Conservation (phyloP, 2,797 vertebrate species). For the Falco peregrinus region DNA sequence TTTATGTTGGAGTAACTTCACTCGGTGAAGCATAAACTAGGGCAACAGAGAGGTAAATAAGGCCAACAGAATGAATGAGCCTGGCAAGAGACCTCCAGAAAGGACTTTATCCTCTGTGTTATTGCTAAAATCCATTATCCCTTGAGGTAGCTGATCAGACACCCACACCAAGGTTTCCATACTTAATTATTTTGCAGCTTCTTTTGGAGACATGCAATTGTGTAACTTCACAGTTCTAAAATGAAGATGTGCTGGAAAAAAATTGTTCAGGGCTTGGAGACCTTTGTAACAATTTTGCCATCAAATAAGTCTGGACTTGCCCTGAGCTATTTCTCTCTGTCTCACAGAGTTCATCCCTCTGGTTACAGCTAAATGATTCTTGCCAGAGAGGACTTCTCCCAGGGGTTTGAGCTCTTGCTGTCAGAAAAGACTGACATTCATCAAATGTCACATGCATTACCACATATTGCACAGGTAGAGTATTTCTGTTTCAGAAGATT, state of each 20-base stretch:
- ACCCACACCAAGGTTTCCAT: slow-evolving; percentile 7
- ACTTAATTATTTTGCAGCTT: background rate
- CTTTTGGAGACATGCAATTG: background rate
- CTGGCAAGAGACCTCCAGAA: background rate
- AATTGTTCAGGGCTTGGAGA: background rate
- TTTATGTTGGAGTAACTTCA: slow-evolving; percentile 19
- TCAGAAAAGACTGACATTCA: background rate
- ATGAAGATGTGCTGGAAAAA: background rate
- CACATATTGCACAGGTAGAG: background rate
- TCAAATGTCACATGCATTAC: background rate
- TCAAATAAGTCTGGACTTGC: background rate
- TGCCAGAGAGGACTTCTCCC: background rate
- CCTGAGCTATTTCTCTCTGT: background rate
- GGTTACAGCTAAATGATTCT: background rate
- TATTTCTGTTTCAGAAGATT: background rate
- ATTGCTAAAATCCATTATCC: background rate
- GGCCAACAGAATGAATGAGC: background rate
- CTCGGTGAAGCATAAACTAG: background rate
- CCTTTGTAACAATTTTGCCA: background rate
- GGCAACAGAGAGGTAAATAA: background rate
- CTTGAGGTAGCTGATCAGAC: background rate
- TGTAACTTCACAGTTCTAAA: background rate
- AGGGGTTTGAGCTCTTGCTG: background rate
- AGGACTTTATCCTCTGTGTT: background rate
- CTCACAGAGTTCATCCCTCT: background rate